Percentiles rank a stretch among this genome's conserved stretches.
These are phyloP conservation scores for Cryptomyrus ogoouensis DNA, from an alignment of 2,113 vertebrate species.

Conservation along the genomic window DNA sequence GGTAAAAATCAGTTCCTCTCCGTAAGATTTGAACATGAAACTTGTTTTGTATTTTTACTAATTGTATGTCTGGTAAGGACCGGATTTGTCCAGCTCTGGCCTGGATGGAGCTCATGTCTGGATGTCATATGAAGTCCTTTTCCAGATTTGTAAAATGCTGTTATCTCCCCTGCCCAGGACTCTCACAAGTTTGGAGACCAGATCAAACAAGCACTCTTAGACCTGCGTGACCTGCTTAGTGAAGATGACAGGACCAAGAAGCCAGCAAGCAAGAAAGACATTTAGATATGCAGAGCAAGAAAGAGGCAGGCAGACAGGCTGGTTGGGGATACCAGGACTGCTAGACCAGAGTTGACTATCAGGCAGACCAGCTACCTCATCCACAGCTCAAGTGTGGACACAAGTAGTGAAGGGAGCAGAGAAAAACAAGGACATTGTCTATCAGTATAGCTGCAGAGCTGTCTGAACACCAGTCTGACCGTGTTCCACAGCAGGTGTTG, in stretches of 20 bases:
- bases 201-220: conserved; percentile 62
- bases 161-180: conserved; percentile 46
- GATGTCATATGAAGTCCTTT: background rate
- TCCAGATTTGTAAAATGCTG: background rate
- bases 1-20: background rate
- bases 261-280: conserved; percentile 13
- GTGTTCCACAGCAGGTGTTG: background rate
- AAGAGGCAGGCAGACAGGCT: background rate
- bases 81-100: background rate
- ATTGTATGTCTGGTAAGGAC: background rate
- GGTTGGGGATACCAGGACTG: background rate
- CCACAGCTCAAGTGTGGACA: background rate
- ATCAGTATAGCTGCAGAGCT: background rate
- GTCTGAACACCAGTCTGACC: background rate
- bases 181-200: conserved; percentile 70
- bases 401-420: background rate
- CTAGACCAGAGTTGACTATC: background rate
- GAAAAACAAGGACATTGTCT: background rate
- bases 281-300: background rate
- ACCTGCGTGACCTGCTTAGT: conserved; percentile 62
- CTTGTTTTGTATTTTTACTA: background rate
- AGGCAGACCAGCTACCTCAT: background rate
- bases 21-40: background rate
- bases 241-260: conserved; percentile 41
- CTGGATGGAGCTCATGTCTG: background rate